A percentile compares a stretch with the other conserved stretches of the same genome.
phyloP scores from a whole-genome alignment of 2,113 vertebrate genomes.

The Rhinopomastus cyanomelas region DNA sequence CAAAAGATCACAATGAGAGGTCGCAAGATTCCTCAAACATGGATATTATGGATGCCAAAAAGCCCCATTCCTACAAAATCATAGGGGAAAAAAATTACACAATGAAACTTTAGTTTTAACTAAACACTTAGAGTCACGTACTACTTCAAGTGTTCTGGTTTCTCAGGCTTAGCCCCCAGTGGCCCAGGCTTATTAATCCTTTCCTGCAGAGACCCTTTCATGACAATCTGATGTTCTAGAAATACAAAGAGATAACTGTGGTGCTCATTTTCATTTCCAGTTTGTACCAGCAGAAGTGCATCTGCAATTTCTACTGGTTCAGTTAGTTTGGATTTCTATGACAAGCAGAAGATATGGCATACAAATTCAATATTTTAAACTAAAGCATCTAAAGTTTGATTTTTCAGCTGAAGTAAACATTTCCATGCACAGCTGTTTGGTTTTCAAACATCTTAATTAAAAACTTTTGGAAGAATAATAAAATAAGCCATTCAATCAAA shows the following conservation, averaged over 20 bases:
- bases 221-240: not conserved
- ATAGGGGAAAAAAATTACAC: not conserved
- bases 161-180: not conserved
- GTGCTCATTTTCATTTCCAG: not conserved
- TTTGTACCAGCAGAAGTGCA: not conserved
- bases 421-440: slow-evolving; percentile 38
- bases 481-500: not conserved
- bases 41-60: not conserved
- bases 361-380: not conserved
- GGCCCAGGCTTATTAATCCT: not conserved
- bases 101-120: not conserved
- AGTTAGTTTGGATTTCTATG: not conserved
- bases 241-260: not conserved
- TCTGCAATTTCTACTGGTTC: not conserved
- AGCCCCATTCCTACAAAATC: not conserved
- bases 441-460: slow-evolving; percentile 38
- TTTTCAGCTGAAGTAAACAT: slow-evolving; percentile 36
- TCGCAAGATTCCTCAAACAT: not conserved
- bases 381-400: not conserved
- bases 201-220: not conserved
- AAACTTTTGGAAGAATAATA: slow-evolving; percentile 19
- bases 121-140: not conserved
- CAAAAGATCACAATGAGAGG: not conserved
- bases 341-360: not conserved
- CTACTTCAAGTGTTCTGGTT: not conserved